Percentiles rank a stretch among this genome's conserved stretches.
phyloP scores from a whole-genome alignment of 1,140 invertebrate species.

The Lordiphosa clarofinis region DNA sequence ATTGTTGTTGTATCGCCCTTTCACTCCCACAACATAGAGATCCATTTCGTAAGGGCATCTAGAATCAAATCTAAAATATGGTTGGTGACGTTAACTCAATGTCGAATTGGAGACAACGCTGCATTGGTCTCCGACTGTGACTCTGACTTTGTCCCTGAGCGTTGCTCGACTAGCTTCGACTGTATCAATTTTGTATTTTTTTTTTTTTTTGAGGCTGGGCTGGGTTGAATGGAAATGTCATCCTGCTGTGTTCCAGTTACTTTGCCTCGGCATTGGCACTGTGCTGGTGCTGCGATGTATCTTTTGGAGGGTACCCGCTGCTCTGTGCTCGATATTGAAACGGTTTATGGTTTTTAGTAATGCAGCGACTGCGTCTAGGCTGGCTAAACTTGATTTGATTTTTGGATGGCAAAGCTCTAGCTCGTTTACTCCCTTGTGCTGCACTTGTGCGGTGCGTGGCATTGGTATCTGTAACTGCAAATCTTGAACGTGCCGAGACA shows the following conservation, averaged over 20 bases:
- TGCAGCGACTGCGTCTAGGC: slow-evolving; percentile 42
- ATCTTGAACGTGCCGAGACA: slow-evolving; percentile 65
- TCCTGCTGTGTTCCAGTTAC: slow-evolving; percentile 78
- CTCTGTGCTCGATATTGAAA: slow-evolving; percentile 67
- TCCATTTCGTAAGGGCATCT: slow-evolving; percentile 4
- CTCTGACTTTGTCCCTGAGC: slow-evolving; percentile 11
- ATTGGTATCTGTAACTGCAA: slow-evolving; percentile 73
- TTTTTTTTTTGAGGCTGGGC: not conserved
- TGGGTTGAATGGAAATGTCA: slow-evolving; percentile 73
- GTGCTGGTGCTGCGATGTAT: slow-evolving; percentile 55
- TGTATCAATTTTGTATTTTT: not conserved
- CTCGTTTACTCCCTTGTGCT: slow-evolving; percentile 35
- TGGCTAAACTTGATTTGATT: slow-evolving; percentile 70
- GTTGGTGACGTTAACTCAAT: not conserved
- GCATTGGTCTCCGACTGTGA: not conserved
- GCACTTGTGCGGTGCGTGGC: slow-evolving; percentile 71
- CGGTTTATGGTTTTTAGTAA: slow-evolving; percentile 71
- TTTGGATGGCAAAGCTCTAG: slow-evolving; percentile 33
- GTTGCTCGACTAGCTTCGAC: slow-evolving; percentile 14
- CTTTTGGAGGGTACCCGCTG: slow-evolving; percentile 60
- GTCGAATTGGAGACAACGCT: slow-evolving; percentile 9
- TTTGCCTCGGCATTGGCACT: slow-evolving; percentile 41
- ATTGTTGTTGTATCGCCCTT: too few species aligned
- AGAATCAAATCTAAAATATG: slow-evolving; percentile 3
- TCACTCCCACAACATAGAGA: too few species aligned